phyloP scores from a whole-genome alignment of 2,113 vertebrate genomes.

The Oceanites oceanicus region DNA sequence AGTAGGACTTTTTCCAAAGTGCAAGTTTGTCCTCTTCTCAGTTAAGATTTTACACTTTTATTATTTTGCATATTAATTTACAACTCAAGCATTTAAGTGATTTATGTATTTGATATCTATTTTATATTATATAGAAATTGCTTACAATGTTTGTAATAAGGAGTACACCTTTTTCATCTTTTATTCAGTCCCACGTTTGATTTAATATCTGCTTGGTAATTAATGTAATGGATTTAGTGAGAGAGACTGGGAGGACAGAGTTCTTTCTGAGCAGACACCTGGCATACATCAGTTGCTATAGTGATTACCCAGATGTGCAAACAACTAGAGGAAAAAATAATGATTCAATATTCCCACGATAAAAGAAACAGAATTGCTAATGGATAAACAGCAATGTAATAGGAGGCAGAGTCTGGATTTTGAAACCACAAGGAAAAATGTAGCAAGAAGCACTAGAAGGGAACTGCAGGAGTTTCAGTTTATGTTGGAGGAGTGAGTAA shows the following conservation, averaged over 20 bases:
- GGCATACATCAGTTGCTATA: slow-evolving; percentile 60
- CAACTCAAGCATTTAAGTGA: background rate
- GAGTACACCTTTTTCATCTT: background rate
- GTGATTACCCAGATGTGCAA: slow-evolving; percentile 60
- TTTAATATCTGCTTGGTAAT: slow-evolving; percentile 51
- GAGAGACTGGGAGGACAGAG: background rate
- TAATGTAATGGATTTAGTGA: slow-evolving; percentile 34
- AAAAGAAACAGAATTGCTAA: slow-evolving; percentile 24
- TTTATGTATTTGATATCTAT: background rate
- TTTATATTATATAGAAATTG: background rate
- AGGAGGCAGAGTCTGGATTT: background rate
- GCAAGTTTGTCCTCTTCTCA: background rate
- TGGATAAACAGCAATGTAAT: slow-evolving; percentile 21
- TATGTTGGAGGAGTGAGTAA: background rate
- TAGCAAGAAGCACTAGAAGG: background rate
- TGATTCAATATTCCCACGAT: slow-evolving; percentile 18
- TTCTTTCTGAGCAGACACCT: slow-evolving; percentile 51
- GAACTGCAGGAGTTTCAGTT: background rate
- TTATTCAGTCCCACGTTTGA: background rate
- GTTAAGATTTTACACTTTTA: background rate
- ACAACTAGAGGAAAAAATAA: slow-evolving; percentile 39
- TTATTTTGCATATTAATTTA: background rate
- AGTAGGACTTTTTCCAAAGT: background rate
- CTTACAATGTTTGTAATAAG: background rate
- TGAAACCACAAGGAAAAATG: background rate